Evolutionary conservation across 2,113 vertebrate genomes (phyloP), one percentile per base, ranked within the genome.

Genomic region (Felis catus): DNA sequence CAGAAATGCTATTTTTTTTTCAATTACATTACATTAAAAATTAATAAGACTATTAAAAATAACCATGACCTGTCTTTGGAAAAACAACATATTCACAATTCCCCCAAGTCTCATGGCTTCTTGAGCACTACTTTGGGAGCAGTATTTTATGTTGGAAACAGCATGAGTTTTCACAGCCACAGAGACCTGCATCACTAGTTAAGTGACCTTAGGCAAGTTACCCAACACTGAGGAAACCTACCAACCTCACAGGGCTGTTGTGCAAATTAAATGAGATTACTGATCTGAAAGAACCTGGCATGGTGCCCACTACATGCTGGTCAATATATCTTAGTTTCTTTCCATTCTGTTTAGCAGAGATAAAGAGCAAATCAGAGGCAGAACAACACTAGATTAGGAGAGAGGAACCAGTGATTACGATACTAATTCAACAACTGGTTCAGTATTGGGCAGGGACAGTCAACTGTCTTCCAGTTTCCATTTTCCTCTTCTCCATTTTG

Each of bases 251-350:
- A 1, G 71, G 31, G 39, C 39, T 78, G 11, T 11, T 48, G 33
- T 83, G 31, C 65, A 63, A 95, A 95, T 90, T 89, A 89, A 91
- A 92, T 87, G 76, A 95, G 71, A 97, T 97, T 96, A 85, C 14
- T 3, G 10, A 73, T 74, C 51, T 91, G 45, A 91, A 88, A 91
- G 65, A 92, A 51, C 4, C 19, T 91, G 11, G 63, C 36, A 5
- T 68, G 81, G 39, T 61, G 23, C 61, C 71, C 10, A 4, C 70
- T 29, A 76, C 81, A 65, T 36, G 45, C 70, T 94, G 71, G 76
- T 71, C 80, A 25, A 48, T n/a, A 68, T 78, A 39, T 73, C 65
- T 97, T 45, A 53, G 66, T 83, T 66, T 93, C 53, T 71, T 95
- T 82, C 39, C 78, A 48, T 39, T 82, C 85, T 95, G 76, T 73